Evolutionary conservation across 2,113 vertebrate genomes (phyloP).

Genomic region (Rhinoderma darwinii): DNA sequence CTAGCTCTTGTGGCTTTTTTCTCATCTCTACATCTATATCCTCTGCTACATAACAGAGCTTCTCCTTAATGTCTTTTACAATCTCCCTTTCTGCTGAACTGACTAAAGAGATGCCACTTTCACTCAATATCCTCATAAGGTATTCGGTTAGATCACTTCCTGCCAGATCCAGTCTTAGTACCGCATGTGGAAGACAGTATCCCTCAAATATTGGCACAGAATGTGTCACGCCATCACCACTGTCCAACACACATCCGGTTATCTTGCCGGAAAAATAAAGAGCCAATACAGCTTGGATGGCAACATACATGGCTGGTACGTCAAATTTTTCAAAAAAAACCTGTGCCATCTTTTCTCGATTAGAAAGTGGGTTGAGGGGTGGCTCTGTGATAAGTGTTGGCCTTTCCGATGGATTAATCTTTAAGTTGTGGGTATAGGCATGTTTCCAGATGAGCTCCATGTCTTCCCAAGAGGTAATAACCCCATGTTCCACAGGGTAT

Average conservation of each 20-base stretch:
- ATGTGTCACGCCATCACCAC: slow-evolving; percentile 59
- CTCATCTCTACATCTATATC: slow-evolving; percentile 63
- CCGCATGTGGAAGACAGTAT: slow-evolving; percentile 63
- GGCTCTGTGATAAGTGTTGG: slow-evolving; percentile 64
- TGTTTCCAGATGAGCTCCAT: slow-evolving; percentile 65
- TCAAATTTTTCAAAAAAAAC: slow-evolving; percentile 65
- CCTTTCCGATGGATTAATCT: slow-evolving; percentile 60
- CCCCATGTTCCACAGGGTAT: slow-evolving; percentile 63
- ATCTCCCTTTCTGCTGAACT: slow-evolving; percentile 62
- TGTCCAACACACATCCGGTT: slow-evolving; percentile 64
- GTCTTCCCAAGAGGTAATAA: slow-evolving; percentile 62
- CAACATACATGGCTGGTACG: slow-evolving; percentile 65
- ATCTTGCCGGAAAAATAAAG: slow-evolving; percentile 64
- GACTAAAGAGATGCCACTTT: slow-evolving; percentile 68
- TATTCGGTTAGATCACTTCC: slow-evolving; percentile 71
- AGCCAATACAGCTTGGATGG: slow-evolving; percentile 64
- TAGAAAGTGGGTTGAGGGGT: slow-evolving; percentile 61
- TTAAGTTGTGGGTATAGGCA: slow-evolving; percentile 60
- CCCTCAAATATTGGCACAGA: slow-evolving; percentile 63
- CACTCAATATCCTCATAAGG: slow-evolving; percentile 73
- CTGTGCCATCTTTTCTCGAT: slow-evolving; percentile 58
- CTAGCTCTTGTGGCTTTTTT: slow-evolving; percentile 49
- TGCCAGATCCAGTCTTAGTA: slow-evolving; percentile 62
- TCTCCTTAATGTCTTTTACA: slow-evolving; percentile 62
- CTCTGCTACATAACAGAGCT: slow-evolving; percentile 54